phyloP scores from a whole-genome alignment of 2,888 invertebrate species.

The Harpalus rufipes region DNA sequence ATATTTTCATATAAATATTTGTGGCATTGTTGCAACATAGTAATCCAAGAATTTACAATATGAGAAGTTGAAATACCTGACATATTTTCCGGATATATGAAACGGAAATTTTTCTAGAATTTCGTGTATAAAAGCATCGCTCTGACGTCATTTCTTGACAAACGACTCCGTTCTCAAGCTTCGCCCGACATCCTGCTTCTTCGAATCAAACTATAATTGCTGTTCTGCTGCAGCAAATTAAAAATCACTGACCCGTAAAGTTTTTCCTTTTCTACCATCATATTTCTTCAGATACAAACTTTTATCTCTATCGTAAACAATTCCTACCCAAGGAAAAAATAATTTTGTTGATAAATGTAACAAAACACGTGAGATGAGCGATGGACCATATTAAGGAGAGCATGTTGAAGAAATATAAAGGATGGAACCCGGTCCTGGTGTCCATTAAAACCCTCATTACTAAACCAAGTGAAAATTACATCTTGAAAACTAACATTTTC shows the following conservation, averaged over 20 bases:
- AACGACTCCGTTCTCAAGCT: neutral
- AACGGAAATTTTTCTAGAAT: slow-evolving; percentile 26
- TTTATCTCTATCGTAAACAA: slow-evolving; percentile 29
- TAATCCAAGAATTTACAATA: slow-evolving; percentile 34
- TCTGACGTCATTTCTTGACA: slow-evolving; percentile 25
- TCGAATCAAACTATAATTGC: neutral
- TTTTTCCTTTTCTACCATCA: neutral
- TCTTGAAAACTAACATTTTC: no score
- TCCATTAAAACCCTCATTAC: neutral
- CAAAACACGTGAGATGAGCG: slow-evolving; percentile 16
- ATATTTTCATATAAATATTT: slow-evolving; percentile 6
- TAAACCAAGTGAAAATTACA: neutral
- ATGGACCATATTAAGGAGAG: slow-evolving; percentile 9
- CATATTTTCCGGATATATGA: slow-evolving; percentile 38
- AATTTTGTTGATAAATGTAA: slow-evolving; percentile 23
- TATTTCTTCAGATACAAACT: neutral
- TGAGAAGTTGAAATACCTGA: slow-evolving; percentile 47
- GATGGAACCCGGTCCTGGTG: neutral
- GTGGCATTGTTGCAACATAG: slow-evolving; percentile 23
- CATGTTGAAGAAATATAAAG: neutral
- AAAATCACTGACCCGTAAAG: slow-evolving; percentile 8
- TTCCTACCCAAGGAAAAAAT: slow-evolving; percentile 1
- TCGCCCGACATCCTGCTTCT: neutral
- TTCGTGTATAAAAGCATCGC: neutral
- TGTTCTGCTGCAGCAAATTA: slow-evolving; percentile 8